Evolutionary conservation across 1,140 invertebrate genomes (phyloP).

Genomic region (Asbolus verrucosus): DNA sequence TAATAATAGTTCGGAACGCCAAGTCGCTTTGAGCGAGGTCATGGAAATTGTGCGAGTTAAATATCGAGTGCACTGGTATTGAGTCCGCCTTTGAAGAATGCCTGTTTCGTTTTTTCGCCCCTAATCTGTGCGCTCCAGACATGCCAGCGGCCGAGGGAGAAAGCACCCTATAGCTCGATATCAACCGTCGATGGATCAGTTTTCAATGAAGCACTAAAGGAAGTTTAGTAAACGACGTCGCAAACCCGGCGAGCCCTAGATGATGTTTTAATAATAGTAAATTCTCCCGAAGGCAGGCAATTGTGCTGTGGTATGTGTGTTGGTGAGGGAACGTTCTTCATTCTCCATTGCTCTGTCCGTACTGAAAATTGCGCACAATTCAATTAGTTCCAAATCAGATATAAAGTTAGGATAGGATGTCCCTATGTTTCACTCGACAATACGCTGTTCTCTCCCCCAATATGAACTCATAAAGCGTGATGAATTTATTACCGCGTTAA

Average conservation of each 20-base stretch:
- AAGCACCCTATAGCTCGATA: conserved; percentile 36
- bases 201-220: conserved; percentile 48
- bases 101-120: conserved; percentile 46
- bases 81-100: conserved; percentile 45
- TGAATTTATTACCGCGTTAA: conserved; percentile 52
- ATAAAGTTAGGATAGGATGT: conserved; percentile 45
- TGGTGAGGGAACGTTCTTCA: conserved; percentile 23
- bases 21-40: conserved; percentile 8
- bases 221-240: conserved; percentile 45
- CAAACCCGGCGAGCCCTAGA: conserved; percentile 32
- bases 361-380: conserved; percentile 42
- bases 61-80: conserved; percentile 38
- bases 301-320: conserved; percentile 26
- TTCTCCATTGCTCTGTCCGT: conserved; percentile 8
- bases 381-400: conserved; percentile 51
- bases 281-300: conserved; percentile 40
- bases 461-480: conserved; percentile 51
- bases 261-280: conserved; percentile 50
- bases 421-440: conserved; percentile 43
- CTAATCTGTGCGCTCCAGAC: conserved; percentile 49
- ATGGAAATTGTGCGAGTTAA: conserved; percentile 37
- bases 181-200: conserved; percentile 46
- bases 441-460: conserved; percentile 33
- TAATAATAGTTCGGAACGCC: conserved; percentile 16
- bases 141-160: conserved; percentile 41